Percentiles rank a stretch among this genome's conserved stretches.
Evolutionary conservation across 2,888 invertebrate species (phyloP).

Genomic region (Physocephala rufipes): DNA sequence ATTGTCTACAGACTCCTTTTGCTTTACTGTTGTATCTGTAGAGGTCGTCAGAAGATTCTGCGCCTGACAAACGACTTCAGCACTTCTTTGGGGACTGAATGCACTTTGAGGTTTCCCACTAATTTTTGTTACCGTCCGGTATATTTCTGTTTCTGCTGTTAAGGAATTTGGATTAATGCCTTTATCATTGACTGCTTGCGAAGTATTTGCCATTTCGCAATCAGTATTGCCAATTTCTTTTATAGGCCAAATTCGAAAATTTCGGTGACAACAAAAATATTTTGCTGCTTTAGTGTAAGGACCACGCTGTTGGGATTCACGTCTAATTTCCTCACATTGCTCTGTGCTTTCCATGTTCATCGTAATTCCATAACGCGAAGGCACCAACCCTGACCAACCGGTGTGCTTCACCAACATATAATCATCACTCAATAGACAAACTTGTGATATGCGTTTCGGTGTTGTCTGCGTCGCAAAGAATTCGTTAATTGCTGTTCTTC

Average conservation of each 20-base stretch:
- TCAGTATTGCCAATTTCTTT: conserved; percentile 1
- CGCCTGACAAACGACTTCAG: background rate
- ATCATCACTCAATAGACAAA: conserved; percentile 60
- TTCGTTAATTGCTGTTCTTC: conserved; percentile 49
- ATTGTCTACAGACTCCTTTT: background rate
- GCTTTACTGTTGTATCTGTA: background rate
- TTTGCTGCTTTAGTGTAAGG: background rate
- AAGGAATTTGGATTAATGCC: background rate
- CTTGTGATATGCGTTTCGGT: conserved; percentile 55
- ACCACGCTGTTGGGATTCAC: background rate
- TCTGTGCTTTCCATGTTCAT: background rate
- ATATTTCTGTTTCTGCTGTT: conserved; percentile 10
- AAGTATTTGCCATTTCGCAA: background rate
- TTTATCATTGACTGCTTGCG: conserved; percentile 15
- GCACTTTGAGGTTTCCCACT: background rate
- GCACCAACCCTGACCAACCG: conserved; percentile 36
- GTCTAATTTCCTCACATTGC: background rate
- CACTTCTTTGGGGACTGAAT: background rate
- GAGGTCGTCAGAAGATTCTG: background rate
- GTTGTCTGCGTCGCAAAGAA: conserved; percentile 50
- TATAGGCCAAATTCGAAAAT: conserved; percentile 37
- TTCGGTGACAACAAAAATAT: conserved; percentile 29
- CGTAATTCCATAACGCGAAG: too few species aligned
- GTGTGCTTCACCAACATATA: conserved; percentile 61
- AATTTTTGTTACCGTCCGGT: conserved; percentile 17